phyloP scores from a whole-genome alignment of 53 echinoderm and acorn worm species.

The Holothuria leucospilota region DNA sequence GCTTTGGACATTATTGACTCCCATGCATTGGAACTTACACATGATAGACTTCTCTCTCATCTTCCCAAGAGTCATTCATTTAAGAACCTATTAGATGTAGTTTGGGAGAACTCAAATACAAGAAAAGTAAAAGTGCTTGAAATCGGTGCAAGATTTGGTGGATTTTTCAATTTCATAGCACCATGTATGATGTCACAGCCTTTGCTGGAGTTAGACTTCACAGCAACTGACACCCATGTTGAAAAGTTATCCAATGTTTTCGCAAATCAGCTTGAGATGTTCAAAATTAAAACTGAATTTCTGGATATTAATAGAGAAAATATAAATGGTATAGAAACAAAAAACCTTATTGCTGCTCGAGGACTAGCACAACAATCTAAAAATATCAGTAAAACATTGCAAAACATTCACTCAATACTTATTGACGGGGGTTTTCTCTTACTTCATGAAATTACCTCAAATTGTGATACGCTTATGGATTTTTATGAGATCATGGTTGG shows the following conservation, averaged over 20 bases:
- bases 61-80: conserved; percentile 56
- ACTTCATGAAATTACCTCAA: not conserved
- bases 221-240: not conserved
- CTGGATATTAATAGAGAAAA: not conserved
- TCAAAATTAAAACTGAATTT: not conserved
- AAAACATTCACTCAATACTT: not conserved
- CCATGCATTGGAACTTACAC: not conserved
- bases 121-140: not conserved
- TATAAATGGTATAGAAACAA: conserved; percentile 47
- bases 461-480: not conserved
- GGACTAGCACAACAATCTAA: not conserved
- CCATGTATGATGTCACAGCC: not conserved
- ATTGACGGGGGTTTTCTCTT: not conserved
- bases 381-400: not conserved
- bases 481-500: too few relatives aligned
- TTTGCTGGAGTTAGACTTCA: not conserved
- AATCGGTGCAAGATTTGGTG: not conserved
- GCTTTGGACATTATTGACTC: conserved; percentile 21
- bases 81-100: not conserved
- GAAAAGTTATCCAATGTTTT: not conserved
- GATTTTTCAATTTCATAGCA: not conserved
- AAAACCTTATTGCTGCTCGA: not conserved
- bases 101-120: not conserved
- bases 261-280: not conserved
- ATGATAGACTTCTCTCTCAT: conserved; percentile 61